Evolutionary conservation across 1,140 invertebrate species (phyloP), one percentile per base, ranked within the genome.

Genomic region (Nomia melanderi): DNA sequence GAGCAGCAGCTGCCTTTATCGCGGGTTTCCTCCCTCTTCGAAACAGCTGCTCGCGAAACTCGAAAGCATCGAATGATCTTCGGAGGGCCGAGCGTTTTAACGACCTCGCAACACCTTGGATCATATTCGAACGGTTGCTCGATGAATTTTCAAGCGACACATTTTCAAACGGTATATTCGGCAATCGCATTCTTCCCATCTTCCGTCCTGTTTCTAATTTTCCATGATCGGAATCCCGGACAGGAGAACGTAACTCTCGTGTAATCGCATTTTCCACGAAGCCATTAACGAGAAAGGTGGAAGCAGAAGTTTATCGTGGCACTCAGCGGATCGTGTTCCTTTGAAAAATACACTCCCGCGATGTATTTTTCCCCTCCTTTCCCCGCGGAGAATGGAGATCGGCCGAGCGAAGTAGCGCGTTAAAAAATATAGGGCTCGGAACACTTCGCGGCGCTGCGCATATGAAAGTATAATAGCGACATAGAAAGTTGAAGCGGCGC

Each of bases 381-480:
- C n/a, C 20, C 1, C 12, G 4, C 27, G 25, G 12, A 12, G 54
- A 57, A 57, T 31, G 54, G 27, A 29, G 25, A 50, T 50, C 47
- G 54, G 3, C 17, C 17, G 17, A 3, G n/a, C 64, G 50, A 44
- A 57, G 27, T 67, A 67, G 63, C 0, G 63, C 50, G n/a, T 75
- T 63, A 41, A 74, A 75, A 75, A 66, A 44, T 31, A 23, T 33
- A 41, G 72, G 60, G n/a, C n/a, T 39, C 33, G 7, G 27, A 7
- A 33, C n/a, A 33, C 33, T 14, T 36, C 23, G 31, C 36, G 20
- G 29, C n/a, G n/a, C 39, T 29, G 63, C 29, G 20, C 50, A 27
- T 75, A 75, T 67, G 72, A 75, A 75, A 75, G 72, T 75, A 75
- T 75, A 75, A 75, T 75, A 11, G 14, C 31, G 72, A 39, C 53